Percentiles rank a stretch among this genome's conserved stretches.
Conservation (phyloP, 2,797 vertebrate genomes). For the Pseudocheirus occidentalis region DNA sequence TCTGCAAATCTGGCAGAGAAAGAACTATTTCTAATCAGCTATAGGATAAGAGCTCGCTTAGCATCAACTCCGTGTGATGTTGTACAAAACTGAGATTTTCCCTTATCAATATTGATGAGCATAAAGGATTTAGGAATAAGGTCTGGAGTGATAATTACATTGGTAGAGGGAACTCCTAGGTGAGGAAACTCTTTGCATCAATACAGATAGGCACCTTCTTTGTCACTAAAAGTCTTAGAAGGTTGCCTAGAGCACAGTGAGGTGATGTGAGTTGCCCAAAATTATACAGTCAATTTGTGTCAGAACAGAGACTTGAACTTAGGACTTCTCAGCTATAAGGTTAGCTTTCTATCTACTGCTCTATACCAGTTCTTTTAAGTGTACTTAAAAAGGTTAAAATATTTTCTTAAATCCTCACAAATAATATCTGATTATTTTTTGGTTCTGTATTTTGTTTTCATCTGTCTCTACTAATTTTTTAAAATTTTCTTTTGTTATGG, state of each 20-base stretch:
- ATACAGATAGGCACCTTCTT: neutral
- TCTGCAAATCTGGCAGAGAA: neutral
- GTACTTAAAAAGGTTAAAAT: neutral
- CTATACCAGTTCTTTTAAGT: neutral
- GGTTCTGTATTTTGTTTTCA: neutral
- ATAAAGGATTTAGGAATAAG: neutral
- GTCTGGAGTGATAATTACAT: neutral
- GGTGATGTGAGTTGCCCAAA: neutral
- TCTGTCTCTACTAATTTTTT: neutral
- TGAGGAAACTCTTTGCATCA: neutral
- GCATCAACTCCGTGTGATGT: neutral
- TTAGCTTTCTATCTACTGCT: neutral
- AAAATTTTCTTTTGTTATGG: neutral
- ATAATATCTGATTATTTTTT: neutral
- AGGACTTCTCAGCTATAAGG: neutral
- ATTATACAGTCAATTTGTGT: accelerated
- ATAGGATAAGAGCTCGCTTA: neutral
- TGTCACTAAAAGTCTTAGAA: neutral
- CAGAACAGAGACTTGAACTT: neutral
- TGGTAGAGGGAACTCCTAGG: neutral
- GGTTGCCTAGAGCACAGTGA: neutral
- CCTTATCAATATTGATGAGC: neutral
- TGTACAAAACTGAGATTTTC: neutral
- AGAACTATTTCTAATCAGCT: neutral
- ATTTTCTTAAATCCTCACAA: neutral